Evolutionary conservation across 2,888 invertebrate genomes (phyloP).

Genomic region (Glaucopsyche alexis): DNA sequence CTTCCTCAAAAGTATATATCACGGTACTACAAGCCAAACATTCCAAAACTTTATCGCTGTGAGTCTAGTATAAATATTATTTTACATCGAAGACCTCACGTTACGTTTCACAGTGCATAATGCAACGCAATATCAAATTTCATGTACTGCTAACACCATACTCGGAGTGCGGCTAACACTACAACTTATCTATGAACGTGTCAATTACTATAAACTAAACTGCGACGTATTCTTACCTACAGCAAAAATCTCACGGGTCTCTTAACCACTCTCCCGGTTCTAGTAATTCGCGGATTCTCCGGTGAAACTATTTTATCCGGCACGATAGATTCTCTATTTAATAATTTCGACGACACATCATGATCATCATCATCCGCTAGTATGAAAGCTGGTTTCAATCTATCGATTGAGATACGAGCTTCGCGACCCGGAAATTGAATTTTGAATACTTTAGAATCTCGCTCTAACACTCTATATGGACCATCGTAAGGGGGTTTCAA

Average conservation of each 20-base stretch:
- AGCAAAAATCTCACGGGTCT: neutral
- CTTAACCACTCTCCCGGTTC: neutral
- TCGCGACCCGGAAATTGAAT: conserved; percentile 30
- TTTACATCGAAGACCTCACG: neutral
- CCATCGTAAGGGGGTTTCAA: conserved; percentile 33
- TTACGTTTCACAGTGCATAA: neutral
- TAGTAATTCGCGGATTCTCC: neutral
- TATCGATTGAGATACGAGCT: conserved; percentile 32
- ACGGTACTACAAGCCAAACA: neutral
- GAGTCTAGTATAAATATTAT: neutral
- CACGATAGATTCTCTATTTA: neutral
- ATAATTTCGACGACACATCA: neutral
- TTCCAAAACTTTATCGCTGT: neutral
- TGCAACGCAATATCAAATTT: neutral
- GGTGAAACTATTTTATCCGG: neutral
- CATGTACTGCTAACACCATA: neutral
- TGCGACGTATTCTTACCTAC: neutral
- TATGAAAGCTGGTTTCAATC: conserved; percentile 33
- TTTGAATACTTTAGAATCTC: conserved; percentile 29
- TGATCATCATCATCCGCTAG: neutral
- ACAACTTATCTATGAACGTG: neutral
- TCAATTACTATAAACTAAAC: neutral
- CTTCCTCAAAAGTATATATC: neutral
- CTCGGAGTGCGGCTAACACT: neutral
- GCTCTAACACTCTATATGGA: conserved; percentile 32